phyloP scores from a whole-genome alignment of 2,888 invertebrate species.

The Clistopyga incitator region DNA sequence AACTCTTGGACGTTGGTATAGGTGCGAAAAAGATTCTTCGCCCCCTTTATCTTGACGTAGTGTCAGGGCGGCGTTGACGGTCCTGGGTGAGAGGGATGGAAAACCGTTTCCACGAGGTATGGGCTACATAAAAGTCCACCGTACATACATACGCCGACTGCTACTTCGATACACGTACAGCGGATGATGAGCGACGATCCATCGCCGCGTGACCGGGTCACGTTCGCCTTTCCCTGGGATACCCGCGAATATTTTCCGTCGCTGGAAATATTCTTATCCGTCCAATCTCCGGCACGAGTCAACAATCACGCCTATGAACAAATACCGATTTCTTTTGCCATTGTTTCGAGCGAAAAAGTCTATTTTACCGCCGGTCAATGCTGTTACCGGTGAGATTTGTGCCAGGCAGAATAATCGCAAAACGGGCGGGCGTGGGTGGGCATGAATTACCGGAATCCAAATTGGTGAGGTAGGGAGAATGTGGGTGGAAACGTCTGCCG shows the following conservation, averaged over 20 bases:
- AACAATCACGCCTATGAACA: neutral
- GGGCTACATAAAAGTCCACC: neutral
- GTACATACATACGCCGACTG: neutral
- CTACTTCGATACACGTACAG: neutral
- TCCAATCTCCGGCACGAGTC: slow-evolving; percentile 1
- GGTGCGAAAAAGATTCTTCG: slow-evolving; percentile 19
- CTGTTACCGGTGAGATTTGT: slow-evolving; percentile 30
- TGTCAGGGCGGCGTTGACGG: neutral
- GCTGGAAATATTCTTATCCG: neutral
- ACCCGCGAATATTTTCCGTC: neutral
- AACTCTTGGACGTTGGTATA: slow-evolving; percentile 5
- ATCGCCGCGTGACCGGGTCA: slow-evolving; percentile 5
- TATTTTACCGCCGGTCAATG: neutral
- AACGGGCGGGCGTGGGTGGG: slow-evolving; percentile 4
- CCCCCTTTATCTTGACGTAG: slow-evolving; percentile 4
- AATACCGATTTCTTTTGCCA: neutral
- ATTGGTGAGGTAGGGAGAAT: slow-evolving; percentile 12
- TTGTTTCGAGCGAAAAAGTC: neutral
- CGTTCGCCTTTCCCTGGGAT: neutral
- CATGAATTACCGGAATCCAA: slow-evolving; percentile 14
- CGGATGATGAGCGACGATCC: slow-evolving; percentile 21
- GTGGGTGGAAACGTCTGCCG: neutral
- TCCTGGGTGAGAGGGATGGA: neutral
- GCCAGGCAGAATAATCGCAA: neutral
- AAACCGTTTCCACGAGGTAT: neutral